Percentiles rank a stretch among this genome's conserved stretches.
These are phyloP conservation scores for Pangasius sanitwongsei DNA, from an alignment of 2,797 vertebrate species.

Conservation along the genomic window DNA sequence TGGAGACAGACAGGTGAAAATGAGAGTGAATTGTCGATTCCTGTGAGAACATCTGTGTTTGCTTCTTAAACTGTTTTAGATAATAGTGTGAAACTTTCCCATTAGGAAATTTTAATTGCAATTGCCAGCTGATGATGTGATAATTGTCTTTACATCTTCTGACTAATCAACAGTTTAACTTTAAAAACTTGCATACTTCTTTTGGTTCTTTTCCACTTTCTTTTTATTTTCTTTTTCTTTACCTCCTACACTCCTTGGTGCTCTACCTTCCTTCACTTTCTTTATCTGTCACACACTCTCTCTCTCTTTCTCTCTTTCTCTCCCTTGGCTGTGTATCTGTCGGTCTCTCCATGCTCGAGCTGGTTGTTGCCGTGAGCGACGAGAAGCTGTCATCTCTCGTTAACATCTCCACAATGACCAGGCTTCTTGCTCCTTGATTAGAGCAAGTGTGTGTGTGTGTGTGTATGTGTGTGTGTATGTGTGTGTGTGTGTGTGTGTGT, in stretches of 20 bases:
- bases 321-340: slow-evolving; percentile 82
- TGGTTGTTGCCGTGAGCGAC: slow-evolving; percentile 80
- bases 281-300: slow-evolving; percentile 30
- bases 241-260: slow-evolving; percentile 18
- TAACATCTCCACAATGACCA: slow-evolving; percentile 76
- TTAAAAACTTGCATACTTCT: not conserved
- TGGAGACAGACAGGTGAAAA: not conserved
- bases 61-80: not conserved
- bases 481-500: slow-evolving; percentile 43
- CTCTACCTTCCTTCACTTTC: not conserved
- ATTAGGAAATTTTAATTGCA: not conserved
- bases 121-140: not conserved
- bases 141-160: not conserved
- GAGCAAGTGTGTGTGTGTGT: slow-evolving; percentile 63
- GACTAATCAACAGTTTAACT: not conserved
- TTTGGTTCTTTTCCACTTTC: slow-evolving; percentile 59
- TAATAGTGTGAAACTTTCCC: not conserved
- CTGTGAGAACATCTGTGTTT: not conserved
- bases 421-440: slow-evolving; percentile 80
- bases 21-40: not conserved
- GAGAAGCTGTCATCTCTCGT: slow-evolving; percentile 81
- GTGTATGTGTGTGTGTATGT: not conserved
- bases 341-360: slow-evolving; percentile 81
- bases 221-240: slow-evolving; percentile 22
- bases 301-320: slow-evolving; percentile 72